phyloP scores from a whole-genome alignment of 2,797 vertebrate species.

The Phalanger gymnotis region DNA sequence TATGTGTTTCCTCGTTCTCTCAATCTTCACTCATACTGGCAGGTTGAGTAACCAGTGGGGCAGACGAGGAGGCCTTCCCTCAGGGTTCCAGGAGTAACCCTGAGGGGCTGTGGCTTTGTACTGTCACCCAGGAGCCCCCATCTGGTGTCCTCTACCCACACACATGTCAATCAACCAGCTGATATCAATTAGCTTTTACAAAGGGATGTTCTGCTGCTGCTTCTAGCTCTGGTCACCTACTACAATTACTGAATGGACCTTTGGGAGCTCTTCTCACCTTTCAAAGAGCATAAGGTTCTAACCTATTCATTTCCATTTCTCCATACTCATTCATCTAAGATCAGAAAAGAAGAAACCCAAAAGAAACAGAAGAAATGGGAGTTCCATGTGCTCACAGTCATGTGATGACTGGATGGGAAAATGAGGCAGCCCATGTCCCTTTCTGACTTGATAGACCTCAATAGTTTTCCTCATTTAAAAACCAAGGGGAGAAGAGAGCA shows the following conservation, averaged over 20 bases:
- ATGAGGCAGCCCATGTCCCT: background rate
- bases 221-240: background rate
- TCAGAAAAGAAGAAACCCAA: background rate
- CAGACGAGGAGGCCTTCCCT: background rate
- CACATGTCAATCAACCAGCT: background rate
- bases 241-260: background rate
- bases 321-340: background rate
- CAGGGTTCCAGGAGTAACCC: background rate
- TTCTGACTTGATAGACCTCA: background rate
- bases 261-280: background rate
- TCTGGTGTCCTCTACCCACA: background rate
- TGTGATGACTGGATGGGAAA: background rate
- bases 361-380: background rate
- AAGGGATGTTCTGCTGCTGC: background rate
- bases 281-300: background rate
- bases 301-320: background rate
- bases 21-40: background rate
- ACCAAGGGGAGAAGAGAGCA: background rate
- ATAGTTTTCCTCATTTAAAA: background rate
- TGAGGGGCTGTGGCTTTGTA: background rate
- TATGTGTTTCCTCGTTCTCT: background rate
- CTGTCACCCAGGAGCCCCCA: background rate
- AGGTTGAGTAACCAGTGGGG: background rate
- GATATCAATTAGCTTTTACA: background rate
- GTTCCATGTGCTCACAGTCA: background rate